Conservation (phyloP, 2,888 invertebrate species). For the Petrolisthes cinctipes region DNA sequence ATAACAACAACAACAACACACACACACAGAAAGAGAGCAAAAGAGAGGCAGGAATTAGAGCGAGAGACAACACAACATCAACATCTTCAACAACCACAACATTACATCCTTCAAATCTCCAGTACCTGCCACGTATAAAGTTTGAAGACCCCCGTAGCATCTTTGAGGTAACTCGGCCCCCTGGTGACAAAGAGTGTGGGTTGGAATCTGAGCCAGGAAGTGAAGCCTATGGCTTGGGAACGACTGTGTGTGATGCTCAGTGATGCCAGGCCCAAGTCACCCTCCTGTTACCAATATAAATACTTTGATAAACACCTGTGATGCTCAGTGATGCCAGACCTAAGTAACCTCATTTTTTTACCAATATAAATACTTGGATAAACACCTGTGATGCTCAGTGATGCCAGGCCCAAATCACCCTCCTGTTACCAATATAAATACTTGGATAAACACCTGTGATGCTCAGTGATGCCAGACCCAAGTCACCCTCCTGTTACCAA, state of each 20-base stretch:
- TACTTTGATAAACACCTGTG: background rate
- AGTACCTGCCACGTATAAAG: conserved; percentile 46
- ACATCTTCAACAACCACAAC: too few species aligned
- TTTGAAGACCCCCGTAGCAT: conserved; percentile 31
- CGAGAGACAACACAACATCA: too few species aligned
- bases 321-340: too few species aligned
- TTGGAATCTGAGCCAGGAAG: conserved; percentile 36
- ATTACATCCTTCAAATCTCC: too few species aligned
- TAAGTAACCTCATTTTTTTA: background rate
- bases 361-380: background rate
- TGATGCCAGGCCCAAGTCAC: conserved; percentile 46
- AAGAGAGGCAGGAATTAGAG: background rate
- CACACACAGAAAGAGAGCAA: background rate
- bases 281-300: conserved; percentile 19
- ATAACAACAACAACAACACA: too few species aligned
- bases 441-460: too few species aligned
- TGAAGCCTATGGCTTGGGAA: conserved; percentile 41
- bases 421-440: background rate
- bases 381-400: too few species aligned
- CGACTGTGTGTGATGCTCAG: conserved; percentile 45
- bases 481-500: too few species aligned
- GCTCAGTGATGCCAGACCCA: too few species aligned
- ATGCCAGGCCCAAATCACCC: too few species aligned
- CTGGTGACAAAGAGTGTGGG: conserved; percentile 46
- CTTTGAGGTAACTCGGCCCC: conserved; percentile 35